Conservation (phyloP, 2,113 vertebrate species). For the Cromileptes altivelis region DNA sequence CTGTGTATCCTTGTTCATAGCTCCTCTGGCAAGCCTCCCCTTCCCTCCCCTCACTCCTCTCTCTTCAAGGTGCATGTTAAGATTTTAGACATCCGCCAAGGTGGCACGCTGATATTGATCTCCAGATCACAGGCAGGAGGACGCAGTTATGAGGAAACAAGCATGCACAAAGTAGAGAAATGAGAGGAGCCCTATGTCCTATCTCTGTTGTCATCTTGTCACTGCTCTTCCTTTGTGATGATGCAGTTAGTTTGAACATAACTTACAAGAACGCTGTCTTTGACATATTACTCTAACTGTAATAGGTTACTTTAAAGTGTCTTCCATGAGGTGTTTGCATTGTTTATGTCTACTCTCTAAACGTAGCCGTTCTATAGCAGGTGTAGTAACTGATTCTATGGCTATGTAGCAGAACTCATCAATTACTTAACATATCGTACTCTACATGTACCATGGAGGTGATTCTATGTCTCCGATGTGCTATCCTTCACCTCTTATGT, state of each 20-base stretch:
- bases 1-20: too few species aligned
- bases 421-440: not conserved
- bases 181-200: not conserved
- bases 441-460: not conserved
- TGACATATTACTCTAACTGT: not conserved
- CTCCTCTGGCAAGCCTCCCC: too few species aligned
- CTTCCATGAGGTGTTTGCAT: not conserved
- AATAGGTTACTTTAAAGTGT: not conserved
- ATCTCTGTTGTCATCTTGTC: not conserved
- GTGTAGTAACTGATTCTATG: not conserved
- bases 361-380: not conserved
- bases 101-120: too few species aligned
- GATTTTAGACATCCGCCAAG: too few species aligned
- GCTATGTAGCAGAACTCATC: not conserved
- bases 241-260: not conserved
- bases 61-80: too few species aligned
- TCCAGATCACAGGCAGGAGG: too few species aligned
- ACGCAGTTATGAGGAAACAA: too few species aligned
- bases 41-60: too few species aligned
- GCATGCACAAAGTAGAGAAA: too few species aligned
- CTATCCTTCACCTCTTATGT: constrained; percentile 1
- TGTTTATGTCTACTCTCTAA: not conserved
- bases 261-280: not conserved
- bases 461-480: constrained; percentile 17
- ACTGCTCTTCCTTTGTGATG: not conserved